Conservation (phyloP, 2,888 invertebrate species). For the Ochropleura plecta region DNA sequence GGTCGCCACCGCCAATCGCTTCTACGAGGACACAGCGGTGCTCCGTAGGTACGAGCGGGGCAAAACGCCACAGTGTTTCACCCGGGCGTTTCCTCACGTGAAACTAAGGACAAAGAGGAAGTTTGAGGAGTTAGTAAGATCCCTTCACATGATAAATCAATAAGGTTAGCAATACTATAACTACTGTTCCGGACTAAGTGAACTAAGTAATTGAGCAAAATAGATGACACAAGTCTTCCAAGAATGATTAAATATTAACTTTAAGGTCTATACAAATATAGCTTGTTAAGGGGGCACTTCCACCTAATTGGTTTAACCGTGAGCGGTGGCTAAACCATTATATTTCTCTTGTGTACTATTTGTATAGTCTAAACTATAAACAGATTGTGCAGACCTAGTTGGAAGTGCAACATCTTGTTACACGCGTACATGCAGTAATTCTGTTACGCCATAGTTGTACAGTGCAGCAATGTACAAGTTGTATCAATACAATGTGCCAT, state of each 20-base stretch:
- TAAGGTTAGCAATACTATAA: constrained; percentile 37
- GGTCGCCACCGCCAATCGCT: too few relatives aligned
- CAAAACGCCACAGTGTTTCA: too few relatives aligned
- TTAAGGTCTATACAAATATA: constrained; percentile 54
- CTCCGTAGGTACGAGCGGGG: too few relatives aligned
- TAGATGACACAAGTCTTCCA: constrained; percentile 53
- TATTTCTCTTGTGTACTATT: constrained; percentile 25
- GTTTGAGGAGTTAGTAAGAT: constrained; percentile 40
- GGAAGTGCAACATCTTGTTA: constrained; percentile 22
- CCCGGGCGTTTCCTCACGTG: too few relatives aligned
- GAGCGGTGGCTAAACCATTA: constrained; percentile 6
- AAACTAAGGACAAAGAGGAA: too few relatives aligned
- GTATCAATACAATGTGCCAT: constrained; percentile 26
- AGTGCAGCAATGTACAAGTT: constrained; percentile 18
- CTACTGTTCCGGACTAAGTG: constrained; percentile 27
- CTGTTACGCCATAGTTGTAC: constrained; percentile 21
- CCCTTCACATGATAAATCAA: constrained; percentile 37
- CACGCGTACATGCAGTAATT: constrained; percentile 19
- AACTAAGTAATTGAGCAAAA: constrained; percentile 63
- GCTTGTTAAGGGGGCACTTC: constrained; percentile 44
- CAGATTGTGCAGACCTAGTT: constrained; percentile 6
- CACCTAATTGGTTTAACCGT: constrained; percentile 36
- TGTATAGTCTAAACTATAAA: constrained; percentile 32
- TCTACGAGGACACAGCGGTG: too few relatives aligned
- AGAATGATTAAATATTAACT: constrained; percentile 65